phyloP scores from a whole-genome alignment of 2,797 vertebrate genomes.

The Sarcoramphus papa region DNA sequence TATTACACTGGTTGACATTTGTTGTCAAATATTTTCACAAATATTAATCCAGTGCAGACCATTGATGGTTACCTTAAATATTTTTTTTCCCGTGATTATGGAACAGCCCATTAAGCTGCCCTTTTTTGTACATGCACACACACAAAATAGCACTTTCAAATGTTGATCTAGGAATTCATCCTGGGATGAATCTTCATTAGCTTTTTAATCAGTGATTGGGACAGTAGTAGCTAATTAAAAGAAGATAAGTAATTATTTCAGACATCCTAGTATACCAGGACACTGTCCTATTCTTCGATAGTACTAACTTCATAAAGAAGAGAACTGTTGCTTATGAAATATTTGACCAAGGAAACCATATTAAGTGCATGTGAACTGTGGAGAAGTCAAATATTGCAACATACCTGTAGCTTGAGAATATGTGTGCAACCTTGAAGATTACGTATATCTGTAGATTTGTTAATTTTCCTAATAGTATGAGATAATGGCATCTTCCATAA shows the following conservation, averaged over 20 bases:
- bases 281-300: neutral
- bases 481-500: neutral
- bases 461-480: neutral
- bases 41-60: neutral
- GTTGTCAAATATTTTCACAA: neutral
- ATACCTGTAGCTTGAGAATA: neutral
- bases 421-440: neutral
- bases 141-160: neutral
- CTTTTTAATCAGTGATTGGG: neutral
- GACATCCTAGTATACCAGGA: neutral
- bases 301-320: neutral
- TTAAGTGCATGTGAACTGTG: neutral
- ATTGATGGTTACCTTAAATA: neutral
- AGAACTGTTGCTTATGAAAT: neutral
- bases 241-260: neutral
- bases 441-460: neutral
- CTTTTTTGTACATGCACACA: neutral
- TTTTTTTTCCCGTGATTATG: neutral
- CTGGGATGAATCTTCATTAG: neutral
- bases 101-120: neutral
- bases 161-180: neutral
- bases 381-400: slow-evolving; percentile 3
- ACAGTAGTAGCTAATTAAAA: neutral
- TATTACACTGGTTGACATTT: neutral
- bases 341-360: neutral